phyloP scores from a whole-genome alignment of 2,888 invertebrate genomes.

The Cephus pygmeus region DNA sequence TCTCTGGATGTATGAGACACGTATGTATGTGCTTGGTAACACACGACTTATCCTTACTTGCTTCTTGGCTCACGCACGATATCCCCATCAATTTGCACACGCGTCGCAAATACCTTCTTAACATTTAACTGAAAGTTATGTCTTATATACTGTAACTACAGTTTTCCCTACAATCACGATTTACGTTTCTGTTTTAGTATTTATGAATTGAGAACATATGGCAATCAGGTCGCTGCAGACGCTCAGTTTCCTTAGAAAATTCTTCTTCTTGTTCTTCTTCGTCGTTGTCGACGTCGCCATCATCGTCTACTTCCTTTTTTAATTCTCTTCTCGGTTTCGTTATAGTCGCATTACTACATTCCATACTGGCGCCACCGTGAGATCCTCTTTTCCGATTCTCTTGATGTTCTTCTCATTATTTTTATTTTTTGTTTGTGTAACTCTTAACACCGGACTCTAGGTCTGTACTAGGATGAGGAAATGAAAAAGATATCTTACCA shows the following conservation, averaged over 20 bases:
- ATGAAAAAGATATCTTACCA: neutral
- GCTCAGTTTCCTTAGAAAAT: neutral
- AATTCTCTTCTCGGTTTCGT: neutral
- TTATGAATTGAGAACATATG: neutral
- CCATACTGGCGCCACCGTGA: neutral
- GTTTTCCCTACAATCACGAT: neutral
- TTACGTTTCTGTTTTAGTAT: neutral
- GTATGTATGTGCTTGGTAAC: conserved; percentile 10
- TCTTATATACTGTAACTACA: neutral
- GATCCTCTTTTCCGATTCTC: neutral
- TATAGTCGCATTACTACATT: neutral
- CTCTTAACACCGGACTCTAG: neutral
- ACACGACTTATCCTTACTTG: neutral
- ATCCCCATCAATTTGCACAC: conserved; percentile 5
- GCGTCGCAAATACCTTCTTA: conserved; percentile 8
- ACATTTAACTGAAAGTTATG: conserved; percentile 7
- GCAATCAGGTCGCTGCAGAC: neutral
- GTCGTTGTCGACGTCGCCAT: neutral
- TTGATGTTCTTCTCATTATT: neutral
- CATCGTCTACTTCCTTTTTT: neutral
- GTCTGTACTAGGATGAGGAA: neutral
- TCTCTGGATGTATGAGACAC: conserved; percentile 7
- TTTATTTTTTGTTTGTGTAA: neutral
- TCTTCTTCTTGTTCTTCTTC: neutral
- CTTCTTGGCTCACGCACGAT: neutral